A percentile compares a stretch with the other conserved stretches of the same genome.
These are phyloP conservation scores for Conchocele bisecta DNA, from an alignment of 2,888 invertebrate species.

Conservation along the genomic window DNA sequence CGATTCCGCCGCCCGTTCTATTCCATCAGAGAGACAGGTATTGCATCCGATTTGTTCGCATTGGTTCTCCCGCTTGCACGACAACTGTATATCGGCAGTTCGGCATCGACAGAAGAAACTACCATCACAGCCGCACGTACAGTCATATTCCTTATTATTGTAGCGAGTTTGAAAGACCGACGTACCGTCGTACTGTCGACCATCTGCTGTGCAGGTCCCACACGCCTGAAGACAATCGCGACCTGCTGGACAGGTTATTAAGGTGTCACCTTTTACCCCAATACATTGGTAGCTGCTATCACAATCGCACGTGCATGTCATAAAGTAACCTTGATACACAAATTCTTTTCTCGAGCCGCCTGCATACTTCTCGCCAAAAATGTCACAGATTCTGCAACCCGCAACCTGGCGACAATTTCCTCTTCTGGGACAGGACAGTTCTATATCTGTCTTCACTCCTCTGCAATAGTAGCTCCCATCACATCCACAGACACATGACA, in stretches of 20 bases:
- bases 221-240: slow-evolving; percentile 47
- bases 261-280: slow-evolving; percentile 31
- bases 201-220: slow-evolving; percentile 40
- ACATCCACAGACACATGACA: slow-evolving; percentile 71
- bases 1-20: slow-evolving; percentile 58
- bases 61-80: slow-evolving; percentile 18
- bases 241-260: slow-evolving; percentile 33
- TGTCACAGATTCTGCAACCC: slow-evolving; percentile 44
- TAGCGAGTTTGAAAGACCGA: slow-evolving; percentile 27
- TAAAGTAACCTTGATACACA: slow-evolving; percentile 49
- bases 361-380: slow-evolving; percentile 36
- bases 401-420: slow-evolving; percentile 42
- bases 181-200: slow-evolving; percentile 38
- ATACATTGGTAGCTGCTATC: slow-evolving; percentile 49
- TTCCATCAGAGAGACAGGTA: slow-evolving; percentile 63
- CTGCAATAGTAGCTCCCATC: slow-evolving; percentile 61
- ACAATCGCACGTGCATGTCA: slow-evolving; percentile 49
- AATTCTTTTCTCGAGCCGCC: slow-evolving; percentile 34
- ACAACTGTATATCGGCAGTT: slow-evolving; percentile 26
- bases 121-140: slow-evolving; percentile 55
- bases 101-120: slow-evolving; percentile 44
- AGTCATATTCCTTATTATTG: slow-evolving; percentile 39
- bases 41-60: slow-evolving; percentile 59
- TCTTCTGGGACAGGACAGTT: slow-evolving; percentile 34
- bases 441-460: slow-evolving; percentile 25